Evolutionary conservation across 2,797 vertebrate species (phyloP).

Genomic region (Monodelphis domestica): DNA sequence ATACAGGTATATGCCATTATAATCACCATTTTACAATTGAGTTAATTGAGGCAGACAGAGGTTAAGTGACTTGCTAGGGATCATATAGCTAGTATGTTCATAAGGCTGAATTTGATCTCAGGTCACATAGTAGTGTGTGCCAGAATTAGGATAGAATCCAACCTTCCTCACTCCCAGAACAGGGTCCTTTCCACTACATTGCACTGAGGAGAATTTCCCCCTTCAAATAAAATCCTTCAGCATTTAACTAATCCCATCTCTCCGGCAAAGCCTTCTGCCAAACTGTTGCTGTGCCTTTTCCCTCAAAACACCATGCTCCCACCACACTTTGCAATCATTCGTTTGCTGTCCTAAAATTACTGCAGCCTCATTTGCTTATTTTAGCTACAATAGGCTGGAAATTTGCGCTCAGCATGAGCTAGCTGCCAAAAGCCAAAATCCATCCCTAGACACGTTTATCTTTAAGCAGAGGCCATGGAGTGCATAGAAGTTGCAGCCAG

Average conservation of each 20-base stretch:
- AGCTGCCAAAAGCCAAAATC: conserved; percentile 52
- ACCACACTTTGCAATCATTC: conserved; percentile 44
- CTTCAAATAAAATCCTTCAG: conserved; percentile 4
- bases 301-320: conserved; percentile 50
- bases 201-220: neutral
- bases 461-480: conserved; percentile 38
- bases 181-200: neutral
- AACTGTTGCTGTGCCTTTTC: conserved; percentile 59
- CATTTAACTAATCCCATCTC: conserved; percentile 20
- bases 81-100: neutral
- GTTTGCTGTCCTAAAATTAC: conserved; percentile 61
- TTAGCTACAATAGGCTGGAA: conserved; percentile 62
- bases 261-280: conserved; percentile 45
- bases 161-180: neutral
- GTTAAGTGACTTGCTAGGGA: neutral
- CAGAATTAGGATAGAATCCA: neutral
- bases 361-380: conserved; percentile 62
- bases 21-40: neutral
- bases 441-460: neutral
- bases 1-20: neutral
- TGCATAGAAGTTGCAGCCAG: neutral
- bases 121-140: neutral
- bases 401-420: conserved; percentile 34
- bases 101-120: neutral
- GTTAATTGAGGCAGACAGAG: neutral